phyloP scores from a whole-genome alignment of 1,140 invertebrate species.

The Aphaenogaster rudis region DNA sequence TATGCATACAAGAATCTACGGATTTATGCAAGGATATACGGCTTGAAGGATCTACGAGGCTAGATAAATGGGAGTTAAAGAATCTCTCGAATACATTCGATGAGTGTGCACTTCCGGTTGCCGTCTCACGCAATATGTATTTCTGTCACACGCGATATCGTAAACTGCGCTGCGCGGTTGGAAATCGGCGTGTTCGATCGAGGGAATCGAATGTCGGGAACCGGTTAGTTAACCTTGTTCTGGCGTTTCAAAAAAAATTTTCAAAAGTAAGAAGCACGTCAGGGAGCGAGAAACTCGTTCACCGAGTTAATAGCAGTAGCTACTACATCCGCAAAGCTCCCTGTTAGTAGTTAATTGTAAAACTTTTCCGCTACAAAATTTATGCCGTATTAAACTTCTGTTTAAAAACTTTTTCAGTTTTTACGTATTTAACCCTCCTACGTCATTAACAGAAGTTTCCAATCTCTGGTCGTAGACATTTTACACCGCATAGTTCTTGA shows the following conservation, averaged over 20 bases:
- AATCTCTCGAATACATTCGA: neutral
- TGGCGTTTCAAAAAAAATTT: conserved; percentile 32
- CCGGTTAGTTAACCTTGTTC: conserved; percentile 65
- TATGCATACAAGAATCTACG: neutral
- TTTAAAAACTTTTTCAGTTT: neutral
- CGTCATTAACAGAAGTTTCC: neutral
- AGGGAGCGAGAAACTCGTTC: conserved; percentile 40
- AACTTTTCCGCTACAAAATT: neutral
- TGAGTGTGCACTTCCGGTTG: conserved; percentile 54
- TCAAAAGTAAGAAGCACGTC: conserved; percentile 30
- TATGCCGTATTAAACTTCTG: neutral
- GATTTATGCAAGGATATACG: neutral
- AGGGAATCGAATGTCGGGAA: conserved; percentile 67
- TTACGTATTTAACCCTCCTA: neutral
- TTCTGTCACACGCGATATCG: conserved; percentile 45
- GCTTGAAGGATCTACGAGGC: neutral
- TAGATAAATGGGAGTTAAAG: neutral
- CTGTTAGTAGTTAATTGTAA: neutral
- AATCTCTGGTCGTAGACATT: neutral
- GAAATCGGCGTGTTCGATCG: conserved; percentile 63
- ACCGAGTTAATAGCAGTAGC: conserved; percentile 22
- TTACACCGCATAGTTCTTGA: neutral
- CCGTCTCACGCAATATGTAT: conserved; percentile 17
- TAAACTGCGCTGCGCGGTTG: neutral
- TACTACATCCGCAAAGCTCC: neutral